Evolutionary conservation across 2,113 vertebrate genomes (phyloP).

Genomic region (Pelvicachromis taeniatus): DNA sequence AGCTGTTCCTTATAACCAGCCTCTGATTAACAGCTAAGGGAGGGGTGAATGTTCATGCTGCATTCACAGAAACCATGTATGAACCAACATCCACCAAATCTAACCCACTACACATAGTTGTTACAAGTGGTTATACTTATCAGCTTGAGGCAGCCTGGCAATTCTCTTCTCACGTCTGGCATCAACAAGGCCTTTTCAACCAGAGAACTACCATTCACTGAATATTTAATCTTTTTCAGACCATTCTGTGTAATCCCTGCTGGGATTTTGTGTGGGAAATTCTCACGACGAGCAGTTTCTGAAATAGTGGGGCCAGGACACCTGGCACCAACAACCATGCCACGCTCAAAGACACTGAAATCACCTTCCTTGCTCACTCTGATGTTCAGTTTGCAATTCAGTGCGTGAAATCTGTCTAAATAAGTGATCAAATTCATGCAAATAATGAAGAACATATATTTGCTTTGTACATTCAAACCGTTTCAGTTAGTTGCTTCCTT

Average conservation of each 20-base stretch:
- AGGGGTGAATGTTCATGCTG: no score
- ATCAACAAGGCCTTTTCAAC: neutral
- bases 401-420: rapidly evolving
- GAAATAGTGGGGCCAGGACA: neutral
- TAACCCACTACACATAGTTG: neutral
- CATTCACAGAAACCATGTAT: no score
- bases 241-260: neutral
- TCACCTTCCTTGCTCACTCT: neutral
- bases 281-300: neutral
- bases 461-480: neutral
- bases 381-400: neutral
- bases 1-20: no score
- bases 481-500: neutral
- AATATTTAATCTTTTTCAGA: neutral
- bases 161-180: neutral
- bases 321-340: neutral
- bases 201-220: neutral
- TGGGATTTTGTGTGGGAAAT: neutral
- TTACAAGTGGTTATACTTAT: rapidly evolving
- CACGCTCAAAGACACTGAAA: neutral
- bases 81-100: no score
- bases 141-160: neutral
- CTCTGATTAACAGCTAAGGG: no score
- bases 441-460: neutral
- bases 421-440: neutral